Percentiles rank a stretch among this genome's conserved stretches.
Evolutionary conservation across 2,113 vertebrate species (phyloP).

Genomic region (Uria lomvia): DNA sequence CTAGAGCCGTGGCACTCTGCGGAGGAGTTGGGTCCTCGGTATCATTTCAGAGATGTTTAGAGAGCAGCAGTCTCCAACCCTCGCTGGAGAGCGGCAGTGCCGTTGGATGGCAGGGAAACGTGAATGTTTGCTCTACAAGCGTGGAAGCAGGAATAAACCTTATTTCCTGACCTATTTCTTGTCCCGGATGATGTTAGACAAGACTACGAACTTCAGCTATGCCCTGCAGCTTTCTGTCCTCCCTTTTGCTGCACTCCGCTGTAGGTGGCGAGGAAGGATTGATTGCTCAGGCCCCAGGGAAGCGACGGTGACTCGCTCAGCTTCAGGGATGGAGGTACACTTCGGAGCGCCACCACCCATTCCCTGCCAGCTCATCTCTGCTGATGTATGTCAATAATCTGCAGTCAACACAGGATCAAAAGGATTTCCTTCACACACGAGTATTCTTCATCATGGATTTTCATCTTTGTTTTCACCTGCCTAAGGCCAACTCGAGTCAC

Average conservation of each 20-base stretch:
- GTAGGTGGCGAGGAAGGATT: background rate
- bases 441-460: background rate
- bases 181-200: background rate
- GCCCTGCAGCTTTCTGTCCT: background rate
- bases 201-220: background rate
- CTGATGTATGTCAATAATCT: rapidly evolving
- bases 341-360: background rate
- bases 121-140: background rate
- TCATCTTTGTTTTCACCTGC: background rate
- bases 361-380: background rate
- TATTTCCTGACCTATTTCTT: background rate
- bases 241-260: background rate
- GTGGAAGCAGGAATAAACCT: background rate
- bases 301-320: background rate
- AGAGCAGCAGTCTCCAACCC: background rate
- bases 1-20: background rate
- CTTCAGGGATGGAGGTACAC: background rate
- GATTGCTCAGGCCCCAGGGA: background rate
- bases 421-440: background rate
- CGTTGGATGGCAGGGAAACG: rapidly evolving
- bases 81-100: background rate
- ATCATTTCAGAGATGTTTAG: background rate
- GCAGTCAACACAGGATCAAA: background rate
- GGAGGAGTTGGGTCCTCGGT: background rate
- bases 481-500: background rate